phyloP scores from a whole-genome alignment of 2,888 invertebrate genomes.

The Nomada hirtipes region DNA sequence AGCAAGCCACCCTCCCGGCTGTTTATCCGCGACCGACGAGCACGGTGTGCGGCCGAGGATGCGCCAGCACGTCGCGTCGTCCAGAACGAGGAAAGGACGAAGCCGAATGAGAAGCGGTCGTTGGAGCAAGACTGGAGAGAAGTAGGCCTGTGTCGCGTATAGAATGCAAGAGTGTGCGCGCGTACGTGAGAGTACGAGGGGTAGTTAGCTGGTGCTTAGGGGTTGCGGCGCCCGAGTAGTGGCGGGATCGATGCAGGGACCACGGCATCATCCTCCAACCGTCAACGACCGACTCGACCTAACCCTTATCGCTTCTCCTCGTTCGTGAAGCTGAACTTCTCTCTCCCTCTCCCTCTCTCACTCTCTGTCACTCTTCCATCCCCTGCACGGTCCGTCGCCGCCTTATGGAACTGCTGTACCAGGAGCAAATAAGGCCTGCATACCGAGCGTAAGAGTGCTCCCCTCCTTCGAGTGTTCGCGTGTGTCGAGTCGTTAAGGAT shows the following conservation, averaged over 20 bases:
- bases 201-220: constrained; percentile 73
- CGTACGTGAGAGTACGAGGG: constrained; percentile 38
- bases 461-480: constrained; percentile 21
- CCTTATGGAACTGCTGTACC: constrained; percentile 61
- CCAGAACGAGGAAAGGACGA: constrained; percentile 3
- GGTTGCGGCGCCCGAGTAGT: constrained; percentile 67
- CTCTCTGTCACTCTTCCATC: background rate
- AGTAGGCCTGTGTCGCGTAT: background rate
- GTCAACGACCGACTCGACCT: constrained; percentile 72
- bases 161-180: background rate
- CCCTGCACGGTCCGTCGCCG: background rate
- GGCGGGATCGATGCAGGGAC: constrained; percentile 78
- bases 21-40: background rate
- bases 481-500: constrained; percentile 28
- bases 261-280: constrained; percentile 77
- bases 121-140: background rate
- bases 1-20: background rate
- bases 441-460: constrained; percentile 50
- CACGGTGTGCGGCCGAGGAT: background rate
- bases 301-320: constrained; percentile 26
- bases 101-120: background rate
- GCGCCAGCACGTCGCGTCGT: background rate
- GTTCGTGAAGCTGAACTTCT: constrained; percentile 25
- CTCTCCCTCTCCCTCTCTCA: constrained; percentile 1
- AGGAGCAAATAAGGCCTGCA: constrained; percentile 68